These are phyloP conservation scores for Hippocampus barbouri DNA, from an alignment of 2,113 vertebrate genomes.

Conservation along the genomic window DNA sequence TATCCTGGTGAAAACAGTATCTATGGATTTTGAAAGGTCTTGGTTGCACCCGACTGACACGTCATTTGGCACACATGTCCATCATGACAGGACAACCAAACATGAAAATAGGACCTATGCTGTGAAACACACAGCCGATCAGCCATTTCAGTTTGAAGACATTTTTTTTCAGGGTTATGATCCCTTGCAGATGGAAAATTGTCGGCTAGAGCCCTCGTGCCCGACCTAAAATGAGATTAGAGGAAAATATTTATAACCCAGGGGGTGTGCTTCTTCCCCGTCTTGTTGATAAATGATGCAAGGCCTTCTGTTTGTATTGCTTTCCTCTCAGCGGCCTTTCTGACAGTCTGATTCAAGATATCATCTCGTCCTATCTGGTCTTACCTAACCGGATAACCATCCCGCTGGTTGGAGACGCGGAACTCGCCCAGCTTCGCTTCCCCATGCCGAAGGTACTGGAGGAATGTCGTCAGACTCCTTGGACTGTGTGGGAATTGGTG, in stretches of 20 bases:
- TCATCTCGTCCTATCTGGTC: conserved; percentile 92
- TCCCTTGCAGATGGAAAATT: neutral
- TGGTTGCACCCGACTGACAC: neutral
- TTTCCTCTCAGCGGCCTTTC: conserved; percentile 80
- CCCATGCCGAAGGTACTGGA: conserved; percentile 89
- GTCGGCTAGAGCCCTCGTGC: neutral
- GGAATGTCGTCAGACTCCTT: no score
- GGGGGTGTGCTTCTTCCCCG: conserved; percentile 22
- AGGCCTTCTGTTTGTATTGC: conserved; percentile 32
- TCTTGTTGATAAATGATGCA: conserved; percentile 42
- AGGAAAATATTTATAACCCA: conserved; percentile 49
- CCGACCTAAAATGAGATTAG: conserved; percentile 36
- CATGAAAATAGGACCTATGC: neutral
- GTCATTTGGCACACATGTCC: neutral
- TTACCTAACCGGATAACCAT: conserved; percentile 93
- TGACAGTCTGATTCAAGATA: conserved; percentile 90
- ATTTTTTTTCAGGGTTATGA: neutral
- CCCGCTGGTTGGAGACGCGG: conserved; percentile 87
- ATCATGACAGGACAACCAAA: neutral
- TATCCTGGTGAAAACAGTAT: no score
- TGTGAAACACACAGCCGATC: neutral
- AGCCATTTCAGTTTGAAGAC: neutral
- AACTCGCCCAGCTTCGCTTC: conserved; percentile 86
- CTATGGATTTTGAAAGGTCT: no score
- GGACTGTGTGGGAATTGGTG: neutral